A percentile compares a stretch with the other conserved stretches of the same genome.
Evolutionary conservation across 2,888 invertebrate species (phyloP).

Genomic region (Thera obeliscata): DNA sequence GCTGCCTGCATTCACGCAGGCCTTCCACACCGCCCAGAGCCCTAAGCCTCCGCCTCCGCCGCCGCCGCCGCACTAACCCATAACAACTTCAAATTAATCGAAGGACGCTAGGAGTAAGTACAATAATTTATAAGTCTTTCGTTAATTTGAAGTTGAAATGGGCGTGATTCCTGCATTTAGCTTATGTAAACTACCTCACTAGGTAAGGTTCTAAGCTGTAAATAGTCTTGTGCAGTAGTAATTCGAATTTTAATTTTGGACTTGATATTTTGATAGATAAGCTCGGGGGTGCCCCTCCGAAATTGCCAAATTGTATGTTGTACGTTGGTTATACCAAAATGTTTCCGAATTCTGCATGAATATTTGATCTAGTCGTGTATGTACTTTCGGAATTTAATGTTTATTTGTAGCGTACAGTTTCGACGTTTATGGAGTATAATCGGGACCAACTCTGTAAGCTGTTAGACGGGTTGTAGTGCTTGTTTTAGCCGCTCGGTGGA

Average conservation of each 20-base stretch:
- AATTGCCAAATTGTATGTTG: conserved; percentile 81
- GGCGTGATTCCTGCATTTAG: conserved; percentile 70
- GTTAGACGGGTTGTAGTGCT: conserved; percentile 61
- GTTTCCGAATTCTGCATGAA: conserved; percentile 84
- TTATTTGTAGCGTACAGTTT: conserved; percentile 78
- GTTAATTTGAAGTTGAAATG: conserved; percentile 36
- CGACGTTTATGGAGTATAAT: conserved; percentile 73
- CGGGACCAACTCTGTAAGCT: conserved; percentile 82
- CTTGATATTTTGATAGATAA: conserved; percentile 60
- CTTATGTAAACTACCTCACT: conserved; percentile 80
- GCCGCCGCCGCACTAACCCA: conserved; percentile 70
- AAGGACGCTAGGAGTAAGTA: conserved; percentile 38
- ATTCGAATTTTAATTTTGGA: conserved; percentile 61
- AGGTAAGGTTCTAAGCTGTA: conserved; percentile 81
- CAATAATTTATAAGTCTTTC: conserved; percentile 38
- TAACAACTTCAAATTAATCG: conserved; percentile 34
- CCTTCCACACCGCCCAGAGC: conserved; percentile 78
- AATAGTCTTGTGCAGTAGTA: conserved; percentile 73
- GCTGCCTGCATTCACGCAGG: conserved; percentile 79
- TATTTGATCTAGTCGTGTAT: conserved; percentile 84
- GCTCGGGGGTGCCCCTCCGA: conserved; percentile 55
- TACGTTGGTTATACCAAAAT: conserved; percentile 81
- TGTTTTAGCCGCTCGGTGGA: conserved; percentile 52
- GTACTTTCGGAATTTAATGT: conserved; percentile 83
- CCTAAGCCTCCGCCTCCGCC: conserved; percentile 79